Conservation (phyloP, 2,888 invertebrate genomes). For the Thumatha senex region DNA sequence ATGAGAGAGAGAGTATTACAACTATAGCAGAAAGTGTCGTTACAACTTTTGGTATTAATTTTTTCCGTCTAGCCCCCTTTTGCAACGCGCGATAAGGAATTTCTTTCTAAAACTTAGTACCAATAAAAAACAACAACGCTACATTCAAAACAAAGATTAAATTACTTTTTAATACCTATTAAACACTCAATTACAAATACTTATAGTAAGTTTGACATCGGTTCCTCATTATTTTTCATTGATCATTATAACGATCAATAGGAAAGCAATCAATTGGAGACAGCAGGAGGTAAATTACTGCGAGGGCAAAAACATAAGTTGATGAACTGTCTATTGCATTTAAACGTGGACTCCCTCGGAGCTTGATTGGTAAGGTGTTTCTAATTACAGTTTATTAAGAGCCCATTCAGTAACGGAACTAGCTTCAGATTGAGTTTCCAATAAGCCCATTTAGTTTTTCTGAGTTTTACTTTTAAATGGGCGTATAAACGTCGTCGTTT, state of each 20-base stretch:
- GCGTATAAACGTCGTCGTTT: too few relatives aligned
- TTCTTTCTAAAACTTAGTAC: too few relatives aligned
- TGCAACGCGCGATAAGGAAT: too few relatives aligned
- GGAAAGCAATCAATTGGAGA: conserved; percentile 25
- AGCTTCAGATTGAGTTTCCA: too few relatives aligned
- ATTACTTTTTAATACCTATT: not conserved
- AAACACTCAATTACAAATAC: not conserved
- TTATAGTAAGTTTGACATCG: not conserved
- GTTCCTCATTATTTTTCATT: conserved; percentile 12
- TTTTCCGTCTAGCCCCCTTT: too few relatives aligned
- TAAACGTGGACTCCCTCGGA: conserved; percentile 10
- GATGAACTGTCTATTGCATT: conserved; percentile 21
- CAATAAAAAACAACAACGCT: not conserved
- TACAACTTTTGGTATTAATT: too few relatives aligned
- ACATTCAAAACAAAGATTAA: not conserved
- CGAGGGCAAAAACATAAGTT: conserved; percentile 36
- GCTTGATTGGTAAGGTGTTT: conserved; percentile 10
- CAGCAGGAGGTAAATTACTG: conserved; percentile 51
- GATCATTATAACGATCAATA: conserved; percentile 19
- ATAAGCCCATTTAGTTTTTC: too few relatives aligned
- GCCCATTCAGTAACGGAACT: not conserved
- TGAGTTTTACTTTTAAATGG: too few relatives aligned
- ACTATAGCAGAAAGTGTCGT: too few relatives aligned
- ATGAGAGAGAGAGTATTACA: too few relatives aligned
- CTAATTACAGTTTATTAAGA: conserved; percentile 1